Evolutionary conservation across 2,113 vertebrate species (phyloP), one percentile per base, ranked within the genome.

Genomic region (Melanotaenia duboulayi): DNA sequence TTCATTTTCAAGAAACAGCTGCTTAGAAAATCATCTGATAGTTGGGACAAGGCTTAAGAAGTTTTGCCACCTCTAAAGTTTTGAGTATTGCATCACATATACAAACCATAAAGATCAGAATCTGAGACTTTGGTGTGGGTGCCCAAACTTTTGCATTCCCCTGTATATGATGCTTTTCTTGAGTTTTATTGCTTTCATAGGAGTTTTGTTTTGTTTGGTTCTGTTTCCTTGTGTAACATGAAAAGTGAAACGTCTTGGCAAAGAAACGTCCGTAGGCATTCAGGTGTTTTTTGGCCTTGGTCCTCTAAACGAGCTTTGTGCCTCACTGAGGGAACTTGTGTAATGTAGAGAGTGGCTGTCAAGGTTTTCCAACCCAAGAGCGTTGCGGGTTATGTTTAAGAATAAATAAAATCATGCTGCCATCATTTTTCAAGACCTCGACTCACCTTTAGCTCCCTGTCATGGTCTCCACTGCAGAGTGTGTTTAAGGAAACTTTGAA

Each of bases 401-500:
- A 22, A n/a, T 55, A 40, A 61, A 74, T 51, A 40, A 24, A 74
- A 72, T 24, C 2, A 71, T 49, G 14, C 12, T 48, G 16, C 2
- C 24, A 1, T 22, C 12, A 28, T 48, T 48, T 19, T 48, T 48
- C 44, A 48, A 1, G 20, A 6, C 16, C 11, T 32, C 32, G 23
- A 78, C 90, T 90, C 80, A 94, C 94, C 93, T 93, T 94, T 56
- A 95, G 87, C 57, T 93, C 93, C 32, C 94, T 83, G 35, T 95
- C 93, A 1, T 93, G 96, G 87, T 99, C 96, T 40, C 97, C 97
- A 10, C 98, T 99, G 95, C 98, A 99, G 54, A 99, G 94, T 48
- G 98, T 98, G 91, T 99, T 98, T 60, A 99, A 90, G 1, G 98
- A 99, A 73, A 99, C 97, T 93, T 99, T 99, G 89, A 99, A 99